These are phyloP conservation scores for Andrena fulva DNA, from an alignment of 2,888 invertebrate genomes.

Conservation along the genomic window DNA sequence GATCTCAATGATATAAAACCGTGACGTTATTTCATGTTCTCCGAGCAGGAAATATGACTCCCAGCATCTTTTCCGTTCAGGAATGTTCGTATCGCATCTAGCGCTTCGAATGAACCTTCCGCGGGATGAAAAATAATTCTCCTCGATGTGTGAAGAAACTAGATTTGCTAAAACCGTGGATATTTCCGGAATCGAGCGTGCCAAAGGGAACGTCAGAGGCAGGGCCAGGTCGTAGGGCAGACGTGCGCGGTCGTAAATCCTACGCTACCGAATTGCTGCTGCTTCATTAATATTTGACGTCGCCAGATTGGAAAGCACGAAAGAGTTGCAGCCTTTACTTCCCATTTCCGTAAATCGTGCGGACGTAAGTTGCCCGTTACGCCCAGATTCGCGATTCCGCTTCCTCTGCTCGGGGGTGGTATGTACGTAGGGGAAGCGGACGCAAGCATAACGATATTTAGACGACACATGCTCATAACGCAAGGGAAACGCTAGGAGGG, in stretches of 20 bases:
- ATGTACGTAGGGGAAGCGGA: not conserved
- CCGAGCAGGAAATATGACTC: not conserved
- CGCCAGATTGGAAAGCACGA: constrained; percentile 24
- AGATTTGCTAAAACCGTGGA: not conserved
- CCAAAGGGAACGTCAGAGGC: not conserved
- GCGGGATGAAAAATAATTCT: too few relatives aligned
- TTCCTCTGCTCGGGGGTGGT: not conserved
- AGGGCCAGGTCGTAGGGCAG: not conserved
- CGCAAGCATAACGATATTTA: not conserved
- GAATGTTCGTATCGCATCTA: not conserved
- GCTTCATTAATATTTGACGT: constrained; percentile 54
- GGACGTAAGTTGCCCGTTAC: constrained; percentile 26
- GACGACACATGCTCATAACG: constrained; percentile 5
- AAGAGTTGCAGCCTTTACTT: constrained; percentile 8
- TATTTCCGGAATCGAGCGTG: not conserved
- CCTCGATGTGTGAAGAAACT: not conserved
- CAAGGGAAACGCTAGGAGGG: not conserved
- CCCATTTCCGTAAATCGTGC: constrained; percentile 12
- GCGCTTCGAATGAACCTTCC: not conserved
- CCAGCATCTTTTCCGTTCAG: not conserved
- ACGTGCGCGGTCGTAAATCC: constrained; percentile 27
- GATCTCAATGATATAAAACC: not conserved
- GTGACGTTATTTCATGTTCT: not conserved
- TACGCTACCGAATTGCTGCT: constrained; percentile 26
- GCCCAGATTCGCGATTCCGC: constrained; percentile 22